A percentile compares a stretch with the other conserved stretches of the same genome.
Evolutionary conservation across 2,113 vertebrate species (phyloP).

Genomic region (Hemichromis elongatus): DNA sequence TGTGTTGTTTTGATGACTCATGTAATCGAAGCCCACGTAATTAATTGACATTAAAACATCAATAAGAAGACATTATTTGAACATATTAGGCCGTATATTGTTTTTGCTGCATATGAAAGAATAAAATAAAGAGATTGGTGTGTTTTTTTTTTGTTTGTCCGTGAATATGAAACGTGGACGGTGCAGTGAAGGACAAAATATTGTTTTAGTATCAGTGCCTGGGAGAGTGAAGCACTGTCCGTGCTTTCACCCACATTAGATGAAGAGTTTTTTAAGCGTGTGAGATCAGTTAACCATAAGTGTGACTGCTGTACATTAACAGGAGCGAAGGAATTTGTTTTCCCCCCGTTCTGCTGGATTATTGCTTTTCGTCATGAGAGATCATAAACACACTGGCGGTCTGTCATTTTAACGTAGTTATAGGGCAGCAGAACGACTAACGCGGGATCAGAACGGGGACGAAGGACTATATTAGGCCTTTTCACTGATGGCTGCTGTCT

Average conservation of each 20-base stretch:
- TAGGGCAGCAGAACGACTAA: background rate
- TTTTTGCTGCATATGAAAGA: background rate
- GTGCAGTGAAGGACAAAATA: slow-evolving; percentile 14
- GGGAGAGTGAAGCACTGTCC: background rate
- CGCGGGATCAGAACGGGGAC: background rate
- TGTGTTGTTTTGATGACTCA: slow-evolving; percentile 4
- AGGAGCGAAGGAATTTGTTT: background rate
- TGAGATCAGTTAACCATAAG: background rate
- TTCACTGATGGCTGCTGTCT: background rate
- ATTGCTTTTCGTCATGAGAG: background rate
- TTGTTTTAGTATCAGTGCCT: slow-evolving; percentile 30
- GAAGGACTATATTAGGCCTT: background rate
- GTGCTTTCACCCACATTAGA: background rate
- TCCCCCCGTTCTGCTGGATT: background rate
- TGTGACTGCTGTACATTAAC: background rate
- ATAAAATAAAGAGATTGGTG: background rate
- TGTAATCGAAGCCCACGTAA: background rate
- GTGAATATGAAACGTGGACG: background rate
- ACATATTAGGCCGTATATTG: background rate
- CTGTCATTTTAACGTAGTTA: background rate
- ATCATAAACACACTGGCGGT: background rate
- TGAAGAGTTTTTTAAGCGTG: background rate
- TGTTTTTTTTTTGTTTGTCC: slow-evolving; percentile 18
- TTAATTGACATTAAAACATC: background rate
- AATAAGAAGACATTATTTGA: background rate